These are phyloP conservation scores for Perizoma affinitatum DNA, from an alignment of 2,888 invertebrate species.

Conservation along the genomic window DNA sequence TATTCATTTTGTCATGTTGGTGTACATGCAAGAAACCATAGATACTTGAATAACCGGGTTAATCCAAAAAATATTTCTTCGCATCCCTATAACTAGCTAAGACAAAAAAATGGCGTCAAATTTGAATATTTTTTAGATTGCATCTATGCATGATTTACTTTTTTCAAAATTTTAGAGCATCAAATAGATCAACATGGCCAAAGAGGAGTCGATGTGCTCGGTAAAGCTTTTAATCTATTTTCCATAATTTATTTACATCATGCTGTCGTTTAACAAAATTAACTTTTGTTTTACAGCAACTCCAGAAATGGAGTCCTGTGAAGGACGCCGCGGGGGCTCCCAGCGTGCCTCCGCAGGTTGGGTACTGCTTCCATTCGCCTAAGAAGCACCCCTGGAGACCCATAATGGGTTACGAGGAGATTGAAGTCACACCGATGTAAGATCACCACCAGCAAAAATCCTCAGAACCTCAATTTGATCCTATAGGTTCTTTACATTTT, in stretches of 20 bases:
- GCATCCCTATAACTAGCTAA: not conserved
- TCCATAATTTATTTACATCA: not conserved
- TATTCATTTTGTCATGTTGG: no score
- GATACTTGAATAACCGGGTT: conserved; percentile 1
- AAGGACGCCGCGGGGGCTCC: conserved; percentile 87
- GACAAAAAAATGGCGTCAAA: conserved; percentile 33
- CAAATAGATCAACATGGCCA: conserved; percentile 66
- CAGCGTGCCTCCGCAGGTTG: conserved; percentile 86
- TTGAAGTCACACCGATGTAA: conserved; percentile 90
- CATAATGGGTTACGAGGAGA: conserved; percentile 90
- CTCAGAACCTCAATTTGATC: no score
- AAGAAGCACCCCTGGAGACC: conserved; percentile 92
- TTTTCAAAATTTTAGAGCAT: conserved; percentile 46
- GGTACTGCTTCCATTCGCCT: conserved; percentile 88
- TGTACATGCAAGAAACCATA: no score
- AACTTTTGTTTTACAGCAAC: conserved; percentile 82
- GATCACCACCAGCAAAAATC: conserved; percentile 1
- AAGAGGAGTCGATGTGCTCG: conserved; percentile 79
- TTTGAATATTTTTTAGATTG: conserved; percentile 31
- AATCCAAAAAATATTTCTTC: conserved; percentile 6
- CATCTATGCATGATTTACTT: conserved; percentile 24
- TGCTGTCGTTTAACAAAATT: not conserved
- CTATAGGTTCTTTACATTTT: no score
- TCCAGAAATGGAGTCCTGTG: conserved; percentile 90
- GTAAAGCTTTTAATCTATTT: conserved; percentile 47